Evolutionary conservation across 2,113 vertebrate genomes (phyloP).

Genomic region (Pristiophorus japonicus): DNA sequence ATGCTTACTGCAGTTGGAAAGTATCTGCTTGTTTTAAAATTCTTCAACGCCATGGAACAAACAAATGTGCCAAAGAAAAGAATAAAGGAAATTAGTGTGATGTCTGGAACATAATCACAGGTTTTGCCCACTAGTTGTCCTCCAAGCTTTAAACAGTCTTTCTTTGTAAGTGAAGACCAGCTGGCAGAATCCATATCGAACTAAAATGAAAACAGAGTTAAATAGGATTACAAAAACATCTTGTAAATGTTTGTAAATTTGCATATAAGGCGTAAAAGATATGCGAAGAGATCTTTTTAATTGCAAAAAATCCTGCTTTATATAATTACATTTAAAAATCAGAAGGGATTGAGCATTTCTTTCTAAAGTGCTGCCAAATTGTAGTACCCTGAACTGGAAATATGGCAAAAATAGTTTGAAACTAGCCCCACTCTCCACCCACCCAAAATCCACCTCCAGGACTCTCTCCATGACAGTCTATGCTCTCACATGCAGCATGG

Average conservation of each 20-base stretch:
- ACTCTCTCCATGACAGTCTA: not conserved
- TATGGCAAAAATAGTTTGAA: not conserved
- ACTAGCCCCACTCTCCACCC: not conserved
- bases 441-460: not conserved
- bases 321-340: not conserved
- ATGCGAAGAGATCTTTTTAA: not conserved
- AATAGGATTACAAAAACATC: not conserved
- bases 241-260: not conserved
- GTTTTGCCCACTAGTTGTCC: constrained; percentile 56
- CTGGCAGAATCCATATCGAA: constrained; percentile 38
- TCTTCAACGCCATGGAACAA: constrained; percentile 51
- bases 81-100: constrained; percentile 63
- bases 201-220: not conserved
- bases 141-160: constrained; percentile 50
- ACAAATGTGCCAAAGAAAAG: constrained; percentile 64
- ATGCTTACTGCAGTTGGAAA: constrained; percentile 57
- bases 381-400: not conserved
- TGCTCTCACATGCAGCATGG: not conserved
- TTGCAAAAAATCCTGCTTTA: not conserved
- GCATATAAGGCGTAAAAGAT: not conserved
- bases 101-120: constrained; percentile 59
- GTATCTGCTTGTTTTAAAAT: constrained; percentile 57
- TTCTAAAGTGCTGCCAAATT: not conserved
- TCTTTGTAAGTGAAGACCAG: constrained; percentile 45
- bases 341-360: not conserved